Conservation (phyloP, 2,113 vertebrate genomes). For the Lichenostomus cassidix region DNA sequence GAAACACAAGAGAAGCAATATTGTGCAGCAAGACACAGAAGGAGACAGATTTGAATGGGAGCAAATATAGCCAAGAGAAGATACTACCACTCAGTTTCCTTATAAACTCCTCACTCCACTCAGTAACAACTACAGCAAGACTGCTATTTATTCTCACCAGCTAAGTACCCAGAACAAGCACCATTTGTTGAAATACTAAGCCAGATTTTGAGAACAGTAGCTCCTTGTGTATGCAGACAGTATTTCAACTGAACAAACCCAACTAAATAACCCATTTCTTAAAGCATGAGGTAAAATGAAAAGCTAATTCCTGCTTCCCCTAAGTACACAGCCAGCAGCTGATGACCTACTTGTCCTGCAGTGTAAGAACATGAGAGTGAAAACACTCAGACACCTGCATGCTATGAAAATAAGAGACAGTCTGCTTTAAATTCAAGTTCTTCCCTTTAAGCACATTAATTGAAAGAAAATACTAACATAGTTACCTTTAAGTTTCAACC, state of each 20-base stretch:
- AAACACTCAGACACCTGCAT: background rate
- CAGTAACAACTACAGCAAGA: background rate
- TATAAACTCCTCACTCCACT: background rate
- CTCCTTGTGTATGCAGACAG: background rate
- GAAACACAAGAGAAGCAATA: background rate
- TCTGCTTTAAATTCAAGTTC: background rate
- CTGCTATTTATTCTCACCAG: background rate
- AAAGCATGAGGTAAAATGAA: background rate
- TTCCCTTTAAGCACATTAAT: background rate
- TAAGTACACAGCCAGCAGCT: background rate
- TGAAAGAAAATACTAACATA: background rate
- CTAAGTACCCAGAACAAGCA: conserved; percentile 9
- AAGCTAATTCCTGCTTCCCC: background rate
- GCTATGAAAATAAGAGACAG: background rate
- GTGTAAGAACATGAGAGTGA: background rate
- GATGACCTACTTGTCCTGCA: background rate
- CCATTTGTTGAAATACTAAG: conserved; percentile 34
- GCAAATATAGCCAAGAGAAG: background rate
- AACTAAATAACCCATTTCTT: background rate
- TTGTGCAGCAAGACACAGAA: background rate
- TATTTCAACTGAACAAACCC: background rate
- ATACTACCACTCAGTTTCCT: background rate
- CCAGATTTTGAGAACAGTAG: conserved; percentile 45
- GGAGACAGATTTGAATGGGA: background rate
- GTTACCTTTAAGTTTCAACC: background rate